Base-by-base conservation (phyloP, 2,797 vertebrate species). In the Rousettus madagascariensis region DNA sequence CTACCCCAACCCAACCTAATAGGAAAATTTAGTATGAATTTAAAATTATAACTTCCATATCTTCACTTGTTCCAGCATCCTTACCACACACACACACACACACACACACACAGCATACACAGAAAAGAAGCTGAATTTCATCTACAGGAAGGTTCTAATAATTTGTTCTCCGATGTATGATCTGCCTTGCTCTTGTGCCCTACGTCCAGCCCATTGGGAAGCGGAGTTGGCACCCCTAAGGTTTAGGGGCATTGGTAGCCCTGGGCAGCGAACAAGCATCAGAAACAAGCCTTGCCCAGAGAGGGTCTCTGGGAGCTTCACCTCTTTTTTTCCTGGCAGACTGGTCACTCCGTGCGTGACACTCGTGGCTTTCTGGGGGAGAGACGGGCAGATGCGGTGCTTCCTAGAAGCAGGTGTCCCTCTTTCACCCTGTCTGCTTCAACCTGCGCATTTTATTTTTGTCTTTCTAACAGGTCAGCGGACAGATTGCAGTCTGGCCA, bases 401-500 rank as follows among this genome's bases (percentile, higher is more conserved):
- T 91, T 91, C 85, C 15, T 61, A 94, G 61, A 74, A 3, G 0
- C 78, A 41, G 38, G 10, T 38, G 36, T 89, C 86, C 59, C 16
- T 6, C 0, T 94, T 36, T 78, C 4, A 89, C 66, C 13, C 59
- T 12, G 49, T 80, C 68, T 89, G 22, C 90, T 96, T 95, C 82
- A 95, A 93, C 82, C 19, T 43, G 68, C 69, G 46, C 74, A 68
- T 88, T 94, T 94, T 86, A 26, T 85, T 61, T 97, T 92, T 97
- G 38, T 98, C 26, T 78, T 96, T 96, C 80, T 85, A 97, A 88
- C 98, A 99, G 99, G 99, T 99, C 99, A 99, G 95, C 98, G 99
- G 98, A 99, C 99, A 2, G 99, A 99, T 97, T 99, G 99, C 97
- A 99, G 99, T 98, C 98, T 99, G 97, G 99, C 99, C 98, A 99